These are phyloP conservation scores for Hoplodrina ambigua DNA, from an alignment of 2,888 invertebrate species.

Conservation along the genomic window DNA sequence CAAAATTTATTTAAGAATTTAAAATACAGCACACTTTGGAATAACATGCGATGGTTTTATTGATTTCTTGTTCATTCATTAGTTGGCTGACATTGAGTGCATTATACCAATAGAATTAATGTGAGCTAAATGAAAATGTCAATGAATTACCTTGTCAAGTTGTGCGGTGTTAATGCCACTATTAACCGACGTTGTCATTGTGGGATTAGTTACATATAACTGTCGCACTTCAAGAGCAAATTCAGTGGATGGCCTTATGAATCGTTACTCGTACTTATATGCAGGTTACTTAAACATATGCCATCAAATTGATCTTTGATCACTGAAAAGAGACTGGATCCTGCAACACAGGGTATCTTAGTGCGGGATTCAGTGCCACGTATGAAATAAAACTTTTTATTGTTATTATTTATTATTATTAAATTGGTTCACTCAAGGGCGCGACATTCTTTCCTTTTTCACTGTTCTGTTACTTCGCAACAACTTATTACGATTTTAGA, in stretches of 20 bases:
- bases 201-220: neutral
- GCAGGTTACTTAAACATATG: neutral
- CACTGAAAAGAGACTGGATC: no score
- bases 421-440: constrained; percentile 20
- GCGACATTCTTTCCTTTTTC: neutral
- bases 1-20: constrained; percentile 31
- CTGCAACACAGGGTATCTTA: no score
- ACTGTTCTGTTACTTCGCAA: neutral
- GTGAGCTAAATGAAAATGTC: constrained; percentile 3
- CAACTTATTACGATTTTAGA: no score
- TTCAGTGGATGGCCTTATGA: no score
- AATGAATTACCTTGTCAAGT: neutral
- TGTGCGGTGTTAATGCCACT: no score
- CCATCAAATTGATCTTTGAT: no score
- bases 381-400: no score
- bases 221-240: neutral
- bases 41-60: constrained; percentile 27
- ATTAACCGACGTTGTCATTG: neutral
- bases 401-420: no score
- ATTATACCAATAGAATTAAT: constrained; percentile 10
- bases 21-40: constrained; percentile 22
- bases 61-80: constrained; percentile 25
- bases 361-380: no score
- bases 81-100: constrained; percentile 5
- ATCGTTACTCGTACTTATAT: no score